Percentiles rank a stretch among this genome's conserved stretches.
Evolutionary conservation across 2,888 invertebrate genomes (phyloP).

Genomic region (Acanthacorydalis orientalis): DNA sequence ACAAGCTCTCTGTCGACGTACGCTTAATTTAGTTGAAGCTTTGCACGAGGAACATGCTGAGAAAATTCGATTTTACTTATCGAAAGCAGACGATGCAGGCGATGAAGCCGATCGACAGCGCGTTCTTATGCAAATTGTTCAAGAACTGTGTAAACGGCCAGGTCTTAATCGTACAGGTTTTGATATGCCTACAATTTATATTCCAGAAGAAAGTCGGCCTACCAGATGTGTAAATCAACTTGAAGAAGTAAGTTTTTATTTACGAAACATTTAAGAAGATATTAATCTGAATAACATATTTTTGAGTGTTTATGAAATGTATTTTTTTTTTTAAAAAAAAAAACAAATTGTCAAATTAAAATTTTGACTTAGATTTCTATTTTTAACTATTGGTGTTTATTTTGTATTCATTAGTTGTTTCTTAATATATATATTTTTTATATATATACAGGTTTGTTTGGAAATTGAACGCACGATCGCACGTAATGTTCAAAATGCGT

Average conservation of each 20-base stretch:
- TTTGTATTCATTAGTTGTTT: no score
- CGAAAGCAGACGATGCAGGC: slow-evolving; percentile 39
- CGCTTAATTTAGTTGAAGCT: slow-evolving; percentile 33
- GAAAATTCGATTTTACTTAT: slow-evolving; percentile 32
- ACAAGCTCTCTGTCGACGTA: slow-evolving; percentile 36
- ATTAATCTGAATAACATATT: no score
- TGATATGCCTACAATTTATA: slow-evolving; percentile 38
- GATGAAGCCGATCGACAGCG: slow-evolving; percentile 36
- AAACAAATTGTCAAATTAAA: no score
- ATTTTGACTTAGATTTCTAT: no score
- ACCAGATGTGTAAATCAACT: slow-evolving; percentile 35
- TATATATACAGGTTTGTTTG: slow-evolving; percentile 17
- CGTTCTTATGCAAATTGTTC: slow-evolving; percentile 40
- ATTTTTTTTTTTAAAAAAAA: no score
- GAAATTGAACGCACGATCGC: slow-evolving; percentile 36
- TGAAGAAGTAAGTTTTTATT: slow-evolving; percentile 28
- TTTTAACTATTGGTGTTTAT: no score
- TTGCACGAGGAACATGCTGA: slow-evolving; percentile 32
- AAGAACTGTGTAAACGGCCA: slow-evolving; percentile 36
- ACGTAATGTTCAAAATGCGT: slow-evolving; percentile 34
- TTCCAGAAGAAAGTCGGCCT: slow-evolving; percentile 28
- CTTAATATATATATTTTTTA: no score
- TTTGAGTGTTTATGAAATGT: no score
- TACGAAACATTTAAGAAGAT: no score
- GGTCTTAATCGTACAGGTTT: slow-evolving; percentile 36